These are phyloP conservation scores for Platysteira castanea DNA, from an alignment of 2,113 vertebrate genomes.

Conservation along the genomic window DNA sequence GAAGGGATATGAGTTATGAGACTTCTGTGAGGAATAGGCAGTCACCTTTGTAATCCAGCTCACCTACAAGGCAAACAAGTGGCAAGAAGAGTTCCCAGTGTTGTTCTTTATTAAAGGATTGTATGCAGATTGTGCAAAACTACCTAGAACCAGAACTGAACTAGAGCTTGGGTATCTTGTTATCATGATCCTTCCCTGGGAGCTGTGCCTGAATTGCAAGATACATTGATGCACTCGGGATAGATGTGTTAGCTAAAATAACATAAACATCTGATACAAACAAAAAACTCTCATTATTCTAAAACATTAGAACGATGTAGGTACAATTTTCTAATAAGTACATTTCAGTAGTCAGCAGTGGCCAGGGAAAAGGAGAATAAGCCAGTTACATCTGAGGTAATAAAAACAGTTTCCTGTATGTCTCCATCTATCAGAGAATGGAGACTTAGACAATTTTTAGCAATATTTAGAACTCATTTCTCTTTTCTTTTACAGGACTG, in stretches of 20 bases:
- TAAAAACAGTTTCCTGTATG: background rate
- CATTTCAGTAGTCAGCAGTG: background rate
- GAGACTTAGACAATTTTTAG: background rate
- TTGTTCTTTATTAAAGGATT: background rate
- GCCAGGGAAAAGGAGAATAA: background rate
- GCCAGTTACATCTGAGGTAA: background rate
- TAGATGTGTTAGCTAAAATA: background rate
- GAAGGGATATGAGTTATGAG: background rate
- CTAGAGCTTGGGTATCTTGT: background rate
- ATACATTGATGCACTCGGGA: background rate
- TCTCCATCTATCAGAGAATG: background rate
- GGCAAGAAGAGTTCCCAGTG: background rate
- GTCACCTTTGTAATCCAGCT: background rate
- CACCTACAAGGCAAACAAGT: background rate
- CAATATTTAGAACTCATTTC: background rate
- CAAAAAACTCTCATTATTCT: rapidly evolving
- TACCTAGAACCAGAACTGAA: background rate
- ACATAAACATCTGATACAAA: background rate
- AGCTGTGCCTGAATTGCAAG: background rate
- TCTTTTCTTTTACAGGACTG: background rate
- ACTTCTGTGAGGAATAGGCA: background rate
- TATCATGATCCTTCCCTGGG: background rate
- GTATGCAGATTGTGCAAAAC: background rate
- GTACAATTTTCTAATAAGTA: background rate
- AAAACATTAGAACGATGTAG: background rate